These are phyloP conservation scores for Pelobates cultripes DNA, from an alignment of 2,797 vertebrate genomes.

Conservation along the genomic window DNA sequence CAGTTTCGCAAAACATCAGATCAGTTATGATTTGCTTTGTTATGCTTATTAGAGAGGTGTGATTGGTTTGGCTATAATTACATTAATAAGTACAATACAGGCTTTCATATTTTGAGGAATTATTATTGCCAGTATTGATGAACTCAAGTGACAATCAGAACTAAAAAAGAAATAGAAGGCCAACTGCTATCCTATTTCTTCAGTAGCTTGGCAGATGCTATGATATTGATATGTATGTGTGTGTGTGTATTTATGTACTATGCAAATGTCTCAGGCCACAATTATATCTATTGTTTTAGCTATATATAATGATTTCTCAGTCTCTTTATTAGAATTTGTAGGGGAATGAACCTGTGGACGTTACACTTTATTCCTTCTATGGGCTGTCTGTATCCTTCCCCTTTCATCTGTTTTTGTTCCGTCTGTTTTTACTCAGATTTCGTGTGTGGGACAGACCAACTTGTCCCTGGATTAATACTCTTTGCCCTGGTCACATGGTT, in stretches of 20 bases:
- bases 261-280: no score
- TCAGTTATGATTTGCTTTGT: conserved; percentile 26
- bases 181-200: conserved; percentile 39
- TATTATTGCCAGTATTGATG: conserved; percentile 39
- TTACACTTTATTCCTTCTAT: no score
- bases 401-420: no score
- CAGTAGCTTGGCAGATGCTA: conserved; percentile 45
- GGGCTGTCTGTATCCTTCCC: no score
- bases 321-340: no score
- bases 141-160: conserved; percentile 47
- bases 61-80: conserved; percentile 45
- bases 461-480: no score
- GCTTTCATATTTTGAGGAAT: neutral
- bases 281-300: no score
- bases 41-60: conserved; percentile 38
- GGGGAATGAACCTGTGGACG: no score
- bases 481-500: no score
- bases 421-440: no score
- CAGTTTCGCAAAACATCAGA: conserved; percentile 19
- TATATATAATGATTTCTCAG: no score
- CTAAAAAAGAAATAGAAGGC: conserved; percentile 43
- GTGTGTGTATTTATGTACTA: conserved; percentile 7
- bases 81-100: conserved; percentile 41
- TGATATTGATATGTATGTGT: conserved; percentile 26
- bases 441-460: no score